Evolutionary conservation across 2,888 invertebrate genomes (phyloP).

Genomic region (Diploptera punctata): DNA sequence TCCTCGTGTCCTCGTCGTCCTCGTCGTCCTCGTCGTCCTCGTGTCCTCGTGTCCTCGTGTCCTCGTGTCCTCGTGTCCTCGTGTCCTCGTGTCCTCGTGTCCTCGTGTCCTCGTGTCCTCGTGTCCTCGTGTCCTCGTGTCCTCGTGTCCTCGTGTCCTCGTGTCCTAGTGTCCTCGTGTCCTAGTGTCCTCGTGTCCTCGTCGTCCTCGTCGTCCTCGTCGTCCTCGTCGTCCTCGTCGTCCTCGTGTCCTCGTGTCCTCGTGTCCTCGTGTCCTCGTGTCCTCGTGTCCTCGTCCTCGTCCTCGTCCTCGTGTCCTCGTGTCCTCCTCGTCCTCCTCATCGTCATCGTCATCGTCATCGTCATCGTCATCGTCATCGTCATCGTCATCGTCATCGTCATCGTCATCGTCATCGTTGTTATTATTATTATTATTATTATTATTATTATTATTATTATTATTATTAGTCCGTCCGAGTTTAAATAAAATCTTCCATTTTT

Average conservation of each 20-base stretch:
- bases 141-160: not conserved
- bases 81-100: not conserved
- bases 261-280: not conserved
- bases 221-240: no score
- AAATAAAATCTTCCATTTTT: no score
- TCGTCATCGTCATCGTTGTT: no score
- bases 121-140: not conserved
- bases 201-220: not conserved
- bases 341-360: no score
- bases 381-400: no score
- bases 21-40: not conserved
- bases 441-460: no score
- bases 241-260: not conserved
- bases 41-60: not conserved
- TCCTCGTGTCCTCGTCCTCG: not conserved
- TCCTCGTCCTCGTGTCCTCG: not conserved
- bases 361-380: no score
- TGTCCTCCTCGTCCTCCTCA: no score
- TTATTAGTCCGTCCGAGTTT: no score
- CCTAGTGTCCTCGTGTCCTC: not conserved
- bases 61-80: not conserved
- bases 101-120: not conserved
- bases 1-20: not conserved
- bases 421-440: no score
- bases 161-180: not conserved